Base-by-base conservation (phyloP, 2,888 invertebrate species). In the Tiphia femorata region DNA sequence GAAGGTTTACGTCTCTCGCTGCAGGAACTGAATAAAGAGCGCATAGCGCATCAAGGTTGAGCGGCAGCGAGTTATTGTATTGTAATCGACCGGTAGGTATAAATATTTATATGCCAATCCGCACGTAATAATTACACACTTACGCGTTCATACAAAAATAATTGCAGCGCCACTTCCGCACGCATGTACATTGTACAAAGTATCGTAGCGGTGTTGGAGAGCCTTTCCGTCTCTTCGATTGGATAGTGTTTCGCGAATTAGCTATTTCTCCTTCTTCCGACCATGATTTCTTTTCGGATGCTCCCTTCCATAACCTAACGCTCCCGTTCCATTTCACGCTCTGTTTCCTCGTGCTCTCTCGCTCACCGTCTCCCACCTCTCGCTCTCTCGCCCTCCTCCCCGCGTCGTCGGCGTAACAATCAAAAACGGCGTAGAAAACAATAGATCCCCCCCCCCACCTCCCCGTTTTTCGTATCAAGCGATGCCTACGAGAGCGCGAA, bases 21-120 rank as follows among this genome's bases (percentile, higher is more conserved):
- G n/a, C n/a, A n/a, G n/a, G n/a, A n/a, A n/a, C n/a, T n/a, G n/a
- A n/a, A n/a, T 33, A 33, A 33, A 33, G 12, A 14, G 12, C 33
- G 33, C 14, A 33, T n/a, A 6, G 23, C 43, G 27, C n/a, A 43
- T 23, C 47, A 7, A 19, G 38, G 27, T n/a, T 16, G 29, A 43
- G 25, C 43, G 48, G 33, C 33, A 7, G 12, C 33, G n/a, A n/a
- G 37, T 19, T 47, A 7, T 23, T 21, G 12, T 27, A 19, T 29
- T n/a, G 35, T 48, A 54, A 44, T 47, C 16, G 33, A 55, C 33
- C 46, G 35, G 49, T 42, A 40, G 43, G 52, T 46, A 60, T 67
- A 58, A 70, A 70, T 69, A 70, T 70, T 70, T 54, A 62, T 41
- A 4, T 37, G 37, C 25, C 59, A n/a, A 44, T 46, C 47, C 55